These are phyloP conservation scores for Dipodomys ordii DNA, from an alignment of 2,113 vertebrate genomes.

Conservation along the genomic window DNA sequence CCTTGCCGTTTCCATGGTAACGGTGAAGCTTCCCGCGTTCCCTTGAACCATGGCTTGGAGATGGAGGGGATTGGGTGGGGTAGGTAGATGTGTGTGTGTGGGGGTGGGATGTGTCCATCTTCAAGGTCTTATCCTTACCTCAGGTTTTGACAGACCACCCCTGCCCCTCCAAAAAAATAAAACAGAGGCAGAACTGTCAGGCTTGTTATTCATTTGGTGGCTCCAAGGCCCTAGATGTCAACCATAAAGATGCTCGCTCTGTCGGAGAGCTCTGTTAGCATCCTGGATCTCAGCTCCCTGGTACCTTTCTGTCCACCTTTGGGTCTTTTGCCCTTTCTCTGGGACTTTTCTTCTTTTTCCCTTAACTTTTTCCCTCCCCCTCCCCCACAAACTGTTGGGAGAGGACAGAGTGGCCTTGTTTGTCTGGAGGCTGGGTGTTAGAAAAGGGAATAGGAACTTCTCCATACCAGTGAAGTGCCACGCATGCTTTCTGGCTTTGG, in stretches of 20 bases:
- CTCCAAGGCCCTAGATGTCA: too few species aligned
- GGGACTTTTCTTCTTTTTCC: neutral
- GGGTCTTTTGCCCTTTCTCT: neutral
- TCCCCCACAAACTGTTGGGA: neutral
- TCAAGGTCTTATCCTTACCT: neutral
- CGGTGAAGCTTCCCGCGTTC: constrained; percentile 1
- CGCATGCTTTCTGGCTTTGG: neutral
- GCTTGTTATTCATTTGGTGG: neutral
- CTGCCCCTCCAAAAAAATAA: neutral
- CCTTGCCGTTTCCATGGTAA: constrained; percentile 62
- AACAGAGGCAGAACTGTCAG: neutral
- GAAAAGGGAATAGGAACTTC: neutral
- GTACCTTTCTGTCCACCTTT: fast-evolving
- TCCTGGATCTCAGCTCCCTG: neutral
- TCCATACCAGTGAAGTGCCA: neutral
- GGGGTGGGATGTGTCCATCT: neutral
- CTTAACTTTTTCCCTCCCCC: neutral
- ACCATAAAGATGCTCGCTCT: neutral
- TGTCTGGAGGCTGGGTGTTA: neutral
- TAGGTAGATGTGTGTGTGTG: too few species aligned
- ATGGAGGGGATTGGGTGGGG: neutral
- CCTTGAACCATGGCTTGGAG: neutral
- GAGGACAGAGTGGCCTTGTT: neutral
- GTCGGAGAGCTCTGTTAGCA: neutral
- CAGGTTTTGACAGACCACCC: neutral